Conservation (phyloP, 2,113 vertebrate species). For the Phrynosoma blainvillii region DNA sequence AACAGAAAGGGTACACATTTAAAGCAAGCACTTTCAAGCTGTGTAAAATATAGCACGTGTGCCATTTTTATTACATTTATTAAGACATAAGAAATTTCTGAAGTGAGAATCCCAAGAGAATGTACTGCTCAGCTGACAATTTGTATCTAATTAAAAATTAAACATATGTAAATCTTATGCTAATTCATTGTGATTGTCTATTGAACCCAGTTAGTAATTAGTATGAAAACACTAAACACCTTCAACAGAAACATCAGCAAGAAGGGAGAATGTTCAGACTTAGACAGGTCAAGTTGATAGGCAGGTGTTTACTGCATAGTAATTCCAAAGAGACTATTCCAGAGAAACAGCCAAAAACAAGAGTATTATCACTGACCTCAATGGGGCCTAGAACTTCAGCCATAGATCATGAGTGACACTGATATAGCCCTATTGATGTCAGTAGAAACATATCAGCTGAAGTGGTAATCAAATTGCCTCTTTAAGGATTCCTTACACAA, state of each 20-base stretch:
- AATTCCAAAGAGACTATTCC: background rate
- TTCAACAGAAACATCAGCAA: background rate
- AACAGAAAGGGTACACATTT: background rate
- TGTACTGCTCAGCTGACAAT: background rate
- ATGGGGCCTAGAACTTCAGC: background rate
- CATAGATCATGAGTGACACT: background rate
- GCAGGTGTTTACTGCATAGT: background rate
- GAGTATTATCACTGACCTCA: background rate
- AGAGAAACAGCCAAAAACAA: background rate
- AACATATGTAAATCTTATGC: constrained; percentile 3
- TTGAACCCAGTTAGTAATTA: background rate
- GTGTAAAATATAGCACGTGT: background rate
- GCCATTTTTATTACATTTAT: constrained; percentile 20
- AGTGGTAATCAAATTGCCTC: background rate
- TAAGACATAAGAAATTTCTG: background rate
- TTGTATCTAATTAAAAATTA: constrained; percentile 9
- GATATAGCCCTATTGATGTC: background rate
- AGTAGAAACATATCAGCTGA: background rate
- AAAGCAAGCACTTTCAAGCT: background rate
- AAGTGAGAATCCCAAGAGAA: accelerated
- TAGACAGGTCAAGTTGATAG: constrained; percentile 1
- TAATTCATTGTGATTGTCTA: background rate
- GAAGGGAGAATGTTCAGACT: background rate
- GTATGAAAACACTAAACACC: background rate
- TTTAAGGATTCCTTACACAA: background rate